Evolutionary conservation across 30 jellyfish, hydroid and myxozoan genomes (phyloP), one percentile per base, ranked within the genome.

Genomic region (Aurelia aurita): DNA sequence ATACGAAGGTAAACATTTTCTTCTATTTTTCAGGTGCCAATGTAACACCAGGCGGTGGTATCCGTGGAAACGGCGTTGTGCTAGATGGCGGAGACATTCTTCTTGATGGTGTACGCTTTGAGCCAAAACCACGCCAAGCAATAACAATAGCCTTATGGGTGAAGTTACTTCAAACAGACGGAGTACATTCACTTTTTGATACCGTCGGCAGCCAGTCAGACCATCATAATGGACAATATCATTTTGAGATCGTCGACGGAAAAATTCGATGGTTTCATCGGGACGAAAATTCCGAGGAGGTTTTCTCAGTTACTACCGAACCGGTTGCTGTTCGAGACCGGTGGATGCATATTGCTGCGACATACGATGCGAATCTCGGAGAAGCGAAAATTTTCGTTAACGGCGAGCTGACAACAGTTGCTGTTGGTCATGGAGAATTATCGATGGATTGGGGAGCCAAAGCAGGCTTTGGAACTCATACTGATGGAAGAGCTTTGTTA

Each of bases 21-120:
- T 34, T 46, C 3, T 26, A 18, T 12, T 34, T 77, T 49, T 60
- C 54, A 93, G 98, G 98, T 27, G 97, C 98, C 13, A 93, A 88
- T 70, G 85, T 93, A 23, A 87, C 98, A 8, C 98, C 98, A 1
- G 98, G 96, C 32, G 98, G 98, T 15, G 98, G 98, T 0, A 88
- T 93, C 45, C 93, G 97, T 10, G 98, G 98, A 13, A 93, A 93
- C 57, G 98, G 98, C 65, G 98, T 88, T 14, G 71, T 88, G 59
- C 89, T 93, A 16, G 90, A 79, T 47, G 98, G 98, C 67, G 98
- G 98, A 15, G 97, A 82, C 72, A 89, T 93, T 45, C 80, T 93
- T 15, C 85, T 93, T 21, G 98, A 93, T 32, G 94, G 96, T 19
- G 96, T 73, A 66, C 88, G 67, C 26, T 93, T 93, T 66, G 46